Evolutionary conservation across 2,888 invertebrate species (phyloP).

Genomic region (Lacanobia wlatinum): DNA sequence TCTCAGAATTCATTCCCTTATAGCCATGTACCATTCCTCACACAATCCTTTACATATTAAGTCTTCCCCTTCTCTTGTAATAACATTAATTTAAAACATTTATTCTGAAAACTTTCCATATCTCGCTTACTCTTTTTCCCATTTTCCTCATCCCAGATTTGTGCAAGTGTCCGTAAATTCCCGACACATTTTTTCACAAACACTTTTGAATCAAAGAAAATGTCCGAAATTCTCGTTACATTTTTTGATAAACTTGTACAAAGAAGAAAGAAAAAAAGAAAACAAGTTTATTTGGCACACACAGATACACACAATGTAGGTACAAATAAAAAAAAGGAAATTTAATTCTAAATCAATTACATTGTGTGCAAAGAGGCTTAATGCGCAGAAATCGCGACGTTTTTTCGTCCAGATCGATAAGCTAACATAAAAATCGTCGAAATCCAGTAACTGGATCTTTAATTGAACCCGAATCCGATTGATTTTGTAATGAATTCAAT

Average conservation of each 20-base stretch:
- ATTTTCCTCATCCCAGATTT: background rate
- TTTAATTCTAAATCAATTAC: too few relatives aligned
- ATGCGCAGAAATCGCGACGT: slow-evolving; percentile 42
- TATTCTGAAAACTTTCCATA: background rate
- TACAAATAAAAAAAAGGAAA: too few relatives aligned
- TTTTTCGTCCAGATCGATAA: slow-evolving; percentile 44
- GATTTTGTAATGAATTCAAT: slow-evolving; percentile 12
- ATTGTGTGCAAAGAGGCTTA: slow-evolving; percentile 14
- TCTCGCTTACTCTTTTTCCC: too few relatives aligned
- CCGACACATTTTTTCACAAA: slow-evolving; percentile 2
- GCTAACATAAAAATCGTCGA: slow-evolving; percentile 22
- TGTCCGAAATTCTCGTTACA: background rate
- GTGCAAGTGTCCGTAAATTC: background rate
- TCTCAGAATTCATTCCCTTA: background rate
- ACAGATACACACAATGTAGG: too few relatives aligned
- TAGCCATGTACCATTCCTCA: background rate
- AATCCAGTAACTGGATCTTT: slow-evolving; percentile 27
- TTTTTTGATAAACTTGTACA: slow-evolving; percentile 29
- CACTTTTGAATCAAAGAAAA: slow-evolving; percentile 1
- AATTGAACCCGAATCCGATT: slow-evolving; percentile 18
- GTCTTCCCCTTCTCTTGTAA: background rate
- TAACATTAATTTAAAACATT: too few relatives aligned
- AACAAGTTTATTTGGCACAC: too few relatives aligned
- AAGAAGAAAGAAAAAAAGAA: too few relatives aligned
- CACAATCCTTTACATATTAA: background rate